A percentile compares a stretch with the other conserved stretches of the same genome.
Conservation (phyloP, 1,140 invertebrate genomes). For the Drosophila sproati region DNA sequence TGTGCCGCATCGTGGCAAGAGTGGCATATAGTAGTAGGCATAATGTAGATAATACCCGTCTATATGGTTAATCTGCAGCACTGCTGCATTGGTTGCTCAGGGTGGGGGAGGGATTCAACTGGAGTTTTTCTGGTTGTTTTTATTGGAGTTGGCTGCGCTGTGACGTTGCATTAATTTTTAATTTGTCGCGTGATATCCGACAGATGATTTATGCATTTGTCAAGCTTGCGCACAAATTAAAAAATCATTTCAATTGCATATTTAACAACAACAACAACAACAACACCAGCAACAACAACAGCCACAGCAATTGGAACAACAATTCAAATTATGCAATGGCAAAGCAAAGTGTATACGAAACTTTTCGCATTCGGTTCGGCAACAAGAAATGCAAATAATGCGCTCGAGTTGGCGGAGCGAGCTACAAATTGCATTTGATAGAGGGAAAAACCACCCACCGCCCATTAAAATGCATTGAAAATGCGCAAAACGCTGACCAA, state of each 20-base stretch:
- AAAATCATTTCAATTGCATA: slow-evolving; percentile 58
- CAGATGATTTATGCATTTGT: slow-evolving; percentile 71
- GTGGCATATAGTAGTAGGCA: background rate
- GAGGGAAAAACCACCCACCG: slow-evolving; percentile 28
- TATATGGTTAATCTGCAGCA: slow-evolving; percentile 33
- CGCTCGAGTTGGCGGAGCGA: slow-evolving; percentile 52
- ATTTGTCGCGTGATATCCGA: slow-evolving; percentile 57
- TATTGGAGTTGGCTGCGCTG: background rate
- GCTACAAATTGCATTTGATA: slow-evolving; percentile 65
- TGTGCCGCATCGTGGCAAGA: slow-evolving; percentile 50
- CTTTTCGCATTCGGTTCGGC: slow-evolving; percentile 46
- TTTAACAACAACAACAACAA: slow-evolving; percentile 27
- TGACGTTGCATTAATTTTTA: slow-evolving; percentile 73
- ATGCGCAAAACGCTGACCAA: slow-evolving; percentile 38
- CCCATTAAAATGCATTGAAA: slow-evolving; percentile 58
- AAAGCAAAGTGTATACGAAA: slow-evolving; percentile 21
- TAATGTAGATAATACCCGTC: slow-evolving; percentile 13
- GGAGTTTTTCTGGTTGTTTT: background rate
- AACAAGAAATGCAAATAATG: slow-evolving; percentile 71
- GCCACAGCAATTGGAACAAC: slow-evolving; percentile 1
- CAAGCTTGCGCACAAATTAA: slow-evolving; percentile 61
- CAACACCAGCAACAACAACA: background rate
- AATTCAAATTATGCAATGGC: slow-evolving; percentile 33
- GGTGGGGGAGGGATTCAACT: background rate
- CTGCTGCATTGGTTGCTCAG: slow-evolving; percentile 24